Evolutionary conservation across 1,140 invertebrate genomes (phyloP).

Genomic region (Lordiphosa clarofinis): DNA sequence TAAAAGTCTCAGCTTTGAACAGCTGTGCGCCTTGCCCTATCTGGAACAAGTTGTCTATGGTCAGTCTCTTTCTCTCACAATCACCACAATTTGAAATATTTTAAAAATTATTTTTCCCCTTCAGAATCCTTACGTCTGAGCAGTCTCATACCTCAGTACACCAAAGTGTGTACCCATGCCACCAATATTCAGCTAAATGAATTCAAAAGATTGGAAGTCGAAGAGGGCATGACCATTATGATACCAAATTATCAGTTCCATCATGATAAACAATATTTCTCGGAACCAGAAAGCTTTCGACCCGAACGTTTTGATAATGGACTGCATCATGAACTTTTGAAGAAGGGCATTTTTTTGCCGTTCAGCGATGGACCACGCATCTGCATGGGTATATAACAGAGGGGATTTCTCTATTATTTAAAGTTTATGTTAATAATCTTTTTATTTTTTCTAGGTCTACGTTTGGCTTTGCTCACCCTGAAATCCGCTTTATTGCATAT

Average conservation of each 20-base stretch:
- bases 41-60: constrained; percentile 72
- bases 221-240: constrained; percentile 81
- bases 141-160: constrained; percentile 64
- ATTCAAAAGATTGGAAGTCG: constrained; percentile 28
- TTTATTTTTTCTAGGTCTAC: constrained; percentile 23
- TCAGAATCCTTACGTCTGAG: constrained; percentile 66
- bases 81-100: too few species aligned
- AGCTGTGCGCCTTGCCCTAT: constrained; percentile 47
- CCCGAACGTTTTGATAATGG: constrained; percentile 83
- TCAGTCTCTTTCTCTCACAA: constrained; percentile 3
- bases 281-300: constrained; percentile 85
- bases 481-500: constrained; percentile 55
- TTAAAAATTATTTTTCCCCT: too few species aligned
- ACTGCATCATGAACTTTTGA: constrained; percentile 42
- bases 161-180: constrained; percentile 57
- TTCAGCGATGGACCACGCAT: constrained; percentile 74
- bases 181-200: constrained; percentile 45
- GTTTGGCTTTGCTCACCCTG: constrained; percentile 45
- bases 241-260: constrained; percentile 83
- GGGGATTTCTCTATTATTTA: background rate
- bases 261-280: constrained; percentile 84
- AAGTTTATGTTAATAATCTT: background rate
- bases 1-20: constrained; percentile 38
- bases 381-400: constrained; percentile 71
- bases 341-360: constrained; percentile 53